Evolutionary conservation across 23 tunicate species (phyloP), one percentile per base, ranked within the genome.

Genomic region (Trididemnum nubilum): DNA sequence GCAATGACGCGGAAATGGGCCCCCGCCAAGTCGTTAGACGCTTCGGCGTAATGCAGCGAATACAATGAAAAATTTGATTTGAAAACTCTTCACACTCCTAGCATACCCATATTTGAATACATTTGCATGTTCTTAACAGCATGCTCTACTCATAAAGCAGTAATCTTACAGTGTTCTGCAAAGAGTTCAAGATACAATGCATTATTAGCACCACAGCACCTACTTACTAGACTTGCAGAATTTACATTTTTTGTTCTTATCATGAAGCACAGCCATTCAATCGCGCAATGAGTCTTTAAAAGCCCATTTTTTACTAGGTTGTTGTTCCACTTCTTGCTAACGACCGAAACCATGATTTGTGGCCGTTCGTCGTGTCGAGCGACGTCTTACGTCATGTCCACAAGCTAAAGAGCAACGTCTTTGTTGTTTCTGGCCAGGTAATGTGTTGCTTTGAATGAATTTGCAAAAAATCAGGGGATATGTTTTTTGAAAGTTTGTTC

Each of bases 351-450:
- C 98, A 93, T 34, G 93, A 85, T 78, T 75, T 86, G 44, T 94
- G 98, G 98, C 98, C 98, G 19, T 76, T 80, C 76, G 98, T 94
- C 33, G 98, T 94, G 4, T 89, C 95, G 23, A 87, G 98, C 34
- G 98, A 94, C 81, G 98, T 94, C 0, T 37, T 88, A 38, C 88
- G 91, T 51, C 94, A 94, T 50, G 94, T 94, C 61, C 88, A 94
- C 79, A 94, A 94, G 76, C 77, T 94, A 73, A 94, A 94, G 54
- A 88, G 91, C 85, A 85, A 92, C 78, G 98, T 94, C 19, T 94
- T 88, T 72, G 98, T 88, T 24, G 94, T 94, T 19, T 84, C 98
- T 0, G 98, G 98, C 57, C 94, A 89, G 85, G 98, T 94, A 49
- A 78, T 15, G 15, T 21, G 72, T 4, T 25, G 27, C 27, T 4